Conservation (phyloP, 2,888 invertebrate species). For the Gandaritis pyraliata region DNA sequence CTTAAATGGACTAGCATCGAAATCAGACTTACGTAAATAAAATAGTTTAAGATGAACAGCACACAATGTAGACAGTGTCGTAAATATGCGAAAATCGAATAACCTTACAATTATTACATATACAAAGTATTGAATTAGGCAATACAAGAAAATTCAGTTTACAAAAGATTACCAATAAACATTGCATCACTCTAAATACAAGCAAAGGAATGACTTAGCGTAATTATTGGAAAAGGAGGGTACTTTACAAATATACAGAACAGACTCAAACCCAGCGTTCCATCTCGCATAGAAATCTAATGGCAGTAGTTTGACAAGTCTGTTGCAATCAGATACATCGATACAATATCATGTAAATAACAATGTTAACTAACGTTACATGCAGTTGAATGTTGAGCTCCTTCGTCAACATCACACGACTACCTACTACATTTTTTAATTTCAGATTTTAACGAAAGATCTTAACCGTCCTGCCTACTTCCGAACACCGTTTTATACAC, state of each 20-base stretch:
- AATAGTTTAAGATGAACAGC: conserved; percentile 24
- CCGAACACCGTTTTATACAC: neutral
- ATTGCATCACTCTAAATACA: conserved; percentile 26
- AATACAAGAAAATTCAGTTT: conserved; percentile 30
- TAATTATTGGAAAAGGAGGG: conserved; percentile 25
- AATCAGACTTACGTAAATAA: conserved; percentile 65
- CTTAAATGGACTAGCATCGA: conserved; percentile 62
- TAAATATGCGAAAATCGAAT: conserved; percentile 31
- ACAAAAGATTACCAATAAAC: conserved; percentile 27
- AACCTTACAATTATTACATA: conserved; percentile 30
- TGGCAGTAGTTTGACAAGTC: conserved; percentile 36
- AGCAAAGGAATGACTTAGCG: conserved; percentile 29
- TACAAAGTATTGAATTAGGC: conserved; percentile 28
- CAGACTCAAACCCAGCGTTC: conserved; percentile 4
- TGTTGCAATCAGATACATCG: conserved; percentile 9
- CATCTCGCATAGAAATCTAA: conserved; percentile 26
- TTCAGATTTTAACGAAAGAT: conserved; percentile 1
- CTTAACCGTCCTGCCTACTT: neutral
- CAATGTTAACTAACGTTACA: conserved; percentile 5
- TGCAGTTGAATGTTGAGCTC: neutral
- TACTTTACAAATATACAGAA: conserved; percentile 24
- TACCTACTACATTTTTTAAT: neutral
- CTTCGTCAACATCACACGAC: neutral
- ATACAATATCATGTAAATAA: conserved; percentile 2
- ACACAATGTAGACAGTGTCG: conserved; percentile 22